Evolutionary conservation across 2,113 vertebrate genomes (phyloP), one percentile per base, ranked within the genome.

Genomic region (Paramormyrops kingsleyae): DNA sequence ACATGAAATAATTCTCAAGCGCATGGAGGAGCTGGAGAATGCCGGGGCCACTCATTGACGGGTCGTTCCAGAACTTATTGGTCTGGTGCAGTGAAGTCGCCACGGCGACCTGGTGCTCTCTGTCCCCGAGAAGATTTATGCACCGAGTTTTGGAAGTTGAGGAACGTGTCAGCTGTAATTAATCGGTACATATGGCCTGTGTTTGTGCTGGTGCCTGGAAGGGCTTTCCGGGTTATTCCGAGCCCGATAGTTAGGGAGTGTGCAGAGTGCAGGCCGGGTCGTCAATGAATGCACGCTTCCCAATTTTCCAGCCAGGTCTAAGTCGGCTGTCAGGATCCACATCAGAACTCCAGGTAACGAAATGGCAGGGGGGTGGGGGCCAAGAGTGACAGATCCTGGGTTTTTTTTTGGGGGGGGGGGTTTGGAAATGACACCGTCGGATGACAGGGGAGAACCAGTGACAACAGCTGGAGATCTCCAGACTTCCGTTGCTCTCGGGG

Each of bases 331-430:
- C 93, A 93, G 92, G 89, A 89, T 88, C 84, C 70, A 88, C 92
- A 91, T 93, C 91, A 92, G 89, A 91, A 90, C 66, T 88, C 59
- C 49, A 80, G 87, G 90, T 92, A 92, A 92, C 92, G 91, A 92
- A 92, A 91, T 90, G 91, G 83, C 83, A 47, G 83, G 42, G 80
- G 80, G 80, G 80, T 52, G 85, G 85, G 46, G 91, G 56, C 49
- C 6, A 87, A 93, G 92, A 93, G 89, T 93, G 93, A 93, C 93
- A 93, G 91, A 90, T 90, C 90, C 93, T 92, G 92, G 91, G 89
- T 92, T 91, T 87, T 87, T 35, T 87, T 46, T 42, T 0, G 59
- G 3, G 46, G 47, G 27, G 47, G 88, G 44, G 88, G 62, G 85
- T 50, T 89, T 84, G 84, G 91, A 92, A 88, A 92, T 92, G 91